Percentiles rank a stretch among this genome's conserved stretches.
These are phyloP conservation scores for Heptranchias perlo DNA, from an alignment of 2,113 vertebrate species.

Conservation along the genomic window DNA sequence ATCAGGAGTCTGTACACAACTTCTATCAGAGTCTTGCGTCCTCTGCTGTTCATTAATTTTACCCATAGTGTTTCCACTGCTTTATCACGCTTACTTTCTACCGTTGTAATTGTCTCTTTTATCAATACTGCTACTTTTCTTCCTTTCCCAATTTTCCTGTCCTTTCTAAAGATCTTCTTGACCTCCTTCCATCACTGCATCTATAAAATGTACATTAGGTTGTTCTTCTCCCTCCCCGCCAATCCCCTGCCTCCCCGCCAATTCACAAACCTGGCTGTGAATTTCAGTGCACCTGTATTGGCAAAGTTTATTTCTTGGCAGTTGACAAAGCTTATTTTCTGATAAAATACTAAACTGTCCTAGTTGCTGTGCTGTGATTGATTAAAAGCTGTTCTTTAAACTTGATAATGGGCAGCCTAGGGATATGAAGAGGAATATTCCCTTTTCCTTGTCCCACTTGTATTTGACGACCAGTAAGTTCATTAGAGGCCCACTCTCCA, in stretches of 20 bases:
- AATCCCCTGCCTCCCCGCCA: no score
- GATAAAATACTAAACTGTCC: no score
- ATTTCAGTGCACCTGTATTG: no score
- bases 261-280: no score
- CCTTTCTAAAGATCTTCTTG: background rate
- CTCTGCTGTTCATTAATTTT: background rate
- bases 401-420: no score
- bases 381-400: no score
- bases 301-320: no score
- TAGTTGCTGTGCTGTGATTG: no score
- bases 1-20: background rate
- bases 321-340: no score
- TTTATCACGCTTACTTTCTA: no score
- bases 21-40: background rate
- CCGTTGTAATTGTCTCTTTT: background rate
- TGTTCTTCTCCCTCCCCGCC: no score
- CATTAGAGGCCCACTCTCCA: background rate
- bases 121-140: background rate
- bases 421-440: no score
- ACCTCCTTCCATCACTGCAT: background rate
- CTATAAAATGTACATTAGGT: background rate
- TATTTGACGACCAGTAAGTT: background rate
- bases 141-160: background rate
- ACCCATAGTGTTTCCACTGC: background rate
- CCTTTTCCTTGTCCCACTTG: background rate